These are phyloP conservation scores for Labeo calbasu DNA, from an alignment of 2,797 vertebrate species.

Conservation along the genomic window DNA sequence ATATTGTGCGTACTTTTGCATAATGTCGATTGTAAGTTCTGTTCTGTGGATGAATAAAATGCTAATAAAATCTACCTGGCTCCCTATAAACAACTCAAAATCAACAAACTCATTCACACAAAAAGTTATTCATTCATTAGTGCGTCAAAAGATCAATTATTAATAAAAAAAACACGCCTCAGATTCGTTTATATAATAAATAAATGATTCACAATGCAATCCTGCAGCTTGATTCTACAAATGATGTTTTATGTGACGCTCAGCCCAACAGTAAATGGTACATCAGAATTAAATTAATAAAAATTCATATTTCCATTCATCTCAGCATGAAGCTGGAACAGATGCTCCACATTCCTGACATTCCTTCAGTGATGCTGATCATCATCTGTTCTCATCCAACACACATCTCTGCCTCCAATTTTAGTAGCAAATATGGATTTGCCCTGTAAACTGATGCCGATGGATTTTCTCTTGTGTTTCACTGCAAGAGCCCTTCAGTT, in stretches of 20 bases:
- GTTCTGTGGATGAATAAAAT: not conserved
- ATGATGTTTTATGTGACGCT: not conserved
- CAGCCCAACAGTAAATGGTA: not conserved
- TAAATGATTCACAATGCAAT: not conserved
- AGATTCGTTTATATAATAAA: not conserved
- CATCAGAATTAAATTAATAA: not conserved
- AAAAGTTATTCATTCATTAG: not conserved
- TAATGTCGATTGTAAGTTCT: not conserved
- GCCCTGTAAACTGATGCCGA: constrained; percentile 62
- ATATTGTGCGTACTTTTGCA: not conserved
- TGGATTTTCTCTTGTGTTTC: constrained; percentile 66
- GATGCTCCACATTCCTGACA: constrained; percentile 37
- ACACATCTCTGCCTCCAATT: constrained; percentile 31
- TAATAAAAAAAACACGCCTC: not conserved
- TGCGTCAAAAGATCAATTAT: not conserved
- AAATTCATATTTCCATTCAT: not conserved
- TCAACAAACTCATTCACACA: not conserved
- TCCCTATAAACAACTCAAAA: not conserved
- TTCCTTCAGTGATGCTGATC: constrained; percentile 31
- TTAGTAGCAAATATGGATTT: constrained; percentile 56
- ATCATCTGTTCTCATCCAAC: constrained; percentile 19
- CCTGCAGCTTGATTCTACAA: not conserved
- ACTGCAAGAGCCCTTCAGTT: constrained; percentile 57
- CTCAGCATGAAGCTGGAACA: not conserved
- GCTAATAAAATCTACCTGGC: not conserved